A percentile compares a stretch with the other conserved stretches of the same genome.
These are phyloP conservation scores for Acridotheres tristis DNA, from an alignment of 2,797 vertebrate species.

Conservation along the genomic window DNA sequence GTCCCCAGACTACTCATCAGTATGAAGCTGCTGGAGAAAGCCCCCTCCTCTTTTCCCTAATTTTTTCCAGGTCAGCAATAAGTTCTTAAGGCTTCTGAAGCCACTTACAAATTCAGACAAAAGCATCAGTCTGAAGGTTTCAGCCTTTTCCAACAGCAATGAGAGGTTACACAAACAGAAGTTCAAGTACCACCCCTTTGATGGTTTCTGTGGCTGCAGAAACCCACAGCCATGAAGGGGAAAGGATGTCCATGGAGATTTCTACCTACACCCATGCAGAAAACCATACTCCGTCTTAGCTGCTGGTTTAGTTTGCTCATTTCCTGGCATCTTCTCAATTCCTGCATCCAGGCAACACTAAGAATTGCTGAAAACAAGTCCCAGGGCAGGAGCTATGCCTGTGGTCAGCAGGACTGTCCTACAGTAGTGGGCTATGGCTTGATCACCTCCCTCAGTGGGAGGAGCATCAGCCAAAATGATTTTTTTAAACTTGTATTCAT, in stretches of 20 bases:
- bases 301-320: neutral
- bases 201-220: neutral
- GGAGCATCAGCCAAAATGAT: neutral
- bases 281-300: neutral
- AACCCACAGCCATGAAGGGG: neutral
- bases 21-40: neutral
- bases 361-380: neutral
- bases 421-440: neutral
- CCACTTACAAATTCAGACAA: neutral
- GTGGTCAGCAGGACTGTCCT: neutral
- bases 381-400: neutral
- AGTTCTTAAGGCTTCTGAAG: slow-evolving; percentile 13
- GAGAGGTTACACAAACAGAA: neutral
- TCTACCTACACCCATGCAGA: neutral
- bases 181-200: neutral
- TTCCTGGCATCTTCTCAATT: neutral
- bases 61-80: slow-evolving; percentile 38
- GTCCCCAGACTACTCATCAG: neutral
- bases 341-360: neutral
- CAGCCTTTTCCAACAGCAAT: neutral
- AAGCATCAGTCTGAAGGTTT: neutral
- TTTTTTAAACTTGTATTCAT: neutral
- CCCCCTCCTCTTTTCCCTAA: neutral
- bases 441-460: neutral
- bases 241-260: neutral